These are phyloP conservation scores for Andinoacara biseriatus DNA, from an alignment of 2,113 vertebrate species.

Conservation along the genomic window DNA sequence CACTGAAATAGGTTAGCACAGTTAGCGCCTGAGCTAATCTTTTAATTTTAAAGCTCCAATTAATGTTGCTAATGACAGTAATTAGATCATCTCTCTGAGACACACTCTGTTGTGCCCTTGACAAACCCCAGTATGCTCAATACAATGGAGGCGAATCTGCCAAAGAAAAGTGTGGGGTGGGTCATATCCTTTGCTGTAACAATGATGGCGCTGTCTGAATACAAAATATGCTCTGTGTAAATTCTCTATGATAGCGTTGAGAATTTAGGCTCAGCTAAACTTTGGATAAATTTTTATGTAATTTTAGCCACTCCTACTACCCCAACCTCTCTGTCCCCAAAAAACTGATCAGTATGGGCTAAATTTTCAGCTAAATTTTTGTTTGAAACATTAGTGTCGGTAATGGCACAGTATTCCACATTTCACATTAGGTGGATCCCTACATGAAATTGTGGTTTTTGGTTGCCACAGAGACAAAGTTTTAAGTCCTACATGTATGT, in stretches of 20 bases:
- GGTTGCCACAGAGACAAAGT: constrained; percentile 5
- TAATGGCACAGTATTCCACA: not conserved
- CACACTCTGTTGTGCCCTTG: constrained; percentile 48
- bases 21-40: constrained; percentile 50
- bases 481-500: not conserved
- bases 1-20: constrained; percentile 59
- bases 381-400: not conserved
- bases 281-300: not conserved
- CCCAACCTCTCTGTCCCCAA: not conserved
- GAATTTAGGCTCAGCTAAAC: not conserved
- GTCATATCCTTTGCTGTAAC: not conserved
- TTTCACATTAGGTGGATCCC: not conserved
- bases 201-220: not conserved
- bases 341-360: not conserved
- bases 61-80: constrained; percentile 65
- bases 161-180: not conserved
- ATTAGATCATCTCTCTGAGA: constrained; percentile 65
- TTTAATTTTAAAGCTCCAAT: constrained; percentile 61
- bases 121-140: constrained; percentile 21
- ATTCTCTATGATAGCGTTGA: constrained; percentile 6
- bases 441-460: not conserved
- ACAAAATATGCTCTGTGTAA: not conserved
- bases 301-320: not conserved
- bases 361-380: not conserved
- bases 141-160: constrained; percentile 8